Evolutionary conservation across 2,888 invertebrate species (phyloP).

Genomic region (Hirtodrosophila histrioides): DNA sequence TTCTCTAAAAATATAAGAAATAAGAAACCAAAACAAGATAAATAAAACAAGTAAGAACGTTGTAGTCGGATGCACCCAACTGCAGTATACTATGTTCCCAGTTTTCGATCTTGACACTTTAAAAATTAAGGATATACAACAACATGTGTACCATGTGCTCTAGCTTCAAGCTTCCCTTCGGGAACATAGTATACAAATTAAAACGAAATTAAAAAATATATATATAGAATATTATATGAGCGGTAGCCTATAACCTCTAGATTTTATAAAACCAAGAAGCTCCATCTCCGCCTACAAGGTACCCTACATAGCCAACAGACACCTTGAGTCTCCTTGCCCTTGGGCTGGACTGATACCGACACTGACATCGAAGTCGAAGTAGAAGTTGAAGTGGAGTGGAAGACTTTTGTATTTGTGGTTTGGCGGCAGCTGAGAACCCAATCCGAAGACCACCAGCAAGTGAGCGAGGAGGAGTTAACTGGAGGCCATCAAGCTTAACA

Average conservation of each 20-base stretch:
- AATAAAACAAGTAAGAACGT: no score
- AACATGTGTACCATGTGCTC: no score
- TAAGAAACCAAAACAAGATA: no score
- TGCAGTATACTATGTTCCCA: no score
- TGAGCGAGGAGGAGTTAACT: constrained; percentile 6
- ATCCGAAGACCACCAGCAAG: constrained; percentile 25
- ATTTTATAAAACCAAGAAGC: background rate
- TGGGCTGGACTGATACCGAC: constrained; percentile 24
- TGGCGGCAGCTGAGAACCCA: constrained; percentile 5
- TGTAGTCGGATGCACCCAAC: no score
- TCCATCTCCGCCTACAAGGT: background rate
- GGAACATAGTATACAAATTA: no score
- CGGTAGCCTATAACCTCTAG: no score
- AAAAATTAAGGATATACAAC: no score
- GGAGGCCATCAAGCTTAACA: constrained; percentile 9
- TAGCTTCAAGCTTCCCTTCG: no score
- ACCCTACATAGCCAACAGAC: constrained; percentile 3
- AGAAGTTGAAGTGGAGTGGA: constrained; percentile 8
- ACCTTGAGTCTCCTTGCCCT: background rate
- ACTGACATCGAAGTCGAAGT: constrained; percentile 9
- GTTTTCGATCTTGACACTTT: no score
- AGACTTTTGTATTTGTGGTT: constrained; percentile 36
- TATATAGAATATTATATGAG: background rate
- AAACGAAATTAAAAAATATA: no score
- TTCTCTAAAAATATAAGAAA: no score